Base-by-base conservation (phyloP, 2,113 vertebrate genomes). In the Ailurus styani region DNA sequence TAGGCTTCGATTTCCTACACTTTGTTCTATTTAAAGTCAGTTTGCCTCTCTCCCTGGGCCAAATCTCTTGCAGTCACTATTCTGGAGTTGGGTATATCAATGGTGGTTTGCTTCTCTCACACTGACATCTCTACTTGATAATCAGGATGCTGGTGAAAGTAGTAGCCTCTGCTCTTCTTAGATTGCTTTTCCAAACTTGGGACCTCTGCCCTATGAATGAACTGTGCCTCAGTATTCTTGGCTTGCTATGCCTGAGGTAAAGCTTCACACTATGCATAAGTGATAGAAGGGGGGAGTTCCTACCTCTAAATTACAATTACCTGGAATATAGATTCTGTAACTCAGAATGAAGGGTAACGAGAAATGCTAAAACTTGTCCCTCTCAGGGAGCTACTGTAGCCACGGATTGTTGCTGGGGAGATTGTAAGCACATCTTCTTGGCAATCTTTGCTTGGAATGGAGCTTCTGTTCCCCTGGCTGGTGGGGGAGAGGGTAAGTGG, bases 401-500 rank as follows among this genome's bases (percentile, higher is more conserved):
- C 29, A 20, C 57, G 34, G 29, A 68, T 5, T 62, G 27, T 13
- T 77, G 18, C 14, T 42, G 17, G 25, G 21, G 45, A 73, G 14
- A 25, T 7, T 52, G 7, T 40, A 90, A 64, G 17, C 7, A 6
- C 2, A 78, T 40, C 25, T 77, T 84, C 40, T 57, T 89, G 20
- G 15, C 0, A 55, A 77, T 9, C 34, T 57, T 57, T 73, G n/a
- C 13, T 42, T 55, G 17, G 17, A 87, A 23, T 83, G 37, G 37
- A 47, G 1, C 14, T 34, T 55, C 25, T 50, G 3, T 45, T 20
- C 37, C 27, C 50, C 18, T 52, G 15, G 7, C 55, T 83, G 9
- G 21, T 81, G 15, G 21, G 14, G 11, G 0, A 81, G 0, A 81
- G 2, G 42, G 20, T n/a, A 34, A 31, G 1, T 64, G 4, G 31